Conservation (phyloP, 1,140 invertebrate species). For the Drosophila novamexicana region DNA sequence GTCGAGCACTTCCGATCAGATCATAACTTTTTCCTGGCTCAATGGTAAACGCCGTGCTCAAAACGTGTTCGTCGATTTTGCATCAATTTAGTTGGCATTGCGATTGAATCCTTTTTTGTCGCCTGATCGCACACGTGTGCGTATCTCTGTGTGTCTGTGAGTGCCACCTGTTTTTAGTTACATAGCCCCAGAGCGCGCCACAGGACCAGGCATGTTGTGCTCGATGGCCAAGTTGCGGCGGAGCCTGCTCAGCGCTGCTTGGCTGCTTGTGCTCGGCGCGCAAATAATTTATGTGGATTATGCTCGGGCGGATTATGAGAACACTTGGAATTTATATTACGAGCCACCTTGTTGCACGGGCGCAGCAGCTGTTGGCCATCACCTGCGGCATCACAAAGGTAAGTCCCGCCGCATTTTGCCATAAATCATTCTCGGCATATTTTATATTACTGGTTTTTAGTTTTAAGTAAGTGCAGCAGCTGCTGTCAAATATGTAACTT, state of each 20-base stretch:
- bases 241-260: constrained; percentile 44
- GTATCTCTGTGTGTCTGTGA: constrained; percentile 1
- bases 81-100: constrained; percentile 25
- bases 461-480: constrained; percentile 37
- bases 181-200: constrained; percentile 1
- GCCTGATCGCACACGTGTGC: neutral
- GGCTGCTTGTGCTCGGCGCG: constrained; percentile 59
- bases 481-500: neutral
- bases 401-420: constrained; percentile 65
- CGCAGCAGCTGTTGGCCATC: constrained; percentile 84
- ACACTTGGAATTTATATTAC: constrained; percentile 87
- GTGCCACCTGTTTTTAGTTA: neutral
- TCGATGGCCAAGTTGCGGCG: constrained; percentile 44
- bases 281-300: constrained; percentile 78
- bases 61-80: constrained; percentile 10
- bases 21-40: constrained; percentile 13
- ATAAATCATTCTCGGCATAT: constrained; percentile 18
- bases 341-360: constrained; percentile 87
- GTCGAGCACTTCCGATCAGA: constrained; percentile 12
- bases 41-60: constrained; percentile 38
- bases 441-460: constrained; percentile 24
- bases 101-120: constrained; percentile 2
- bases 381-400: constrained; percentile 87
- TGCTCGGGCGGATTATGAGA: constrained; percentile 85
- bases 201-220: constrained; percentile 25